Evolutionary conservation across 2,888 invertebrate genomes (phyloP).

Genomic region (Drosophila picticornis): DNA sequence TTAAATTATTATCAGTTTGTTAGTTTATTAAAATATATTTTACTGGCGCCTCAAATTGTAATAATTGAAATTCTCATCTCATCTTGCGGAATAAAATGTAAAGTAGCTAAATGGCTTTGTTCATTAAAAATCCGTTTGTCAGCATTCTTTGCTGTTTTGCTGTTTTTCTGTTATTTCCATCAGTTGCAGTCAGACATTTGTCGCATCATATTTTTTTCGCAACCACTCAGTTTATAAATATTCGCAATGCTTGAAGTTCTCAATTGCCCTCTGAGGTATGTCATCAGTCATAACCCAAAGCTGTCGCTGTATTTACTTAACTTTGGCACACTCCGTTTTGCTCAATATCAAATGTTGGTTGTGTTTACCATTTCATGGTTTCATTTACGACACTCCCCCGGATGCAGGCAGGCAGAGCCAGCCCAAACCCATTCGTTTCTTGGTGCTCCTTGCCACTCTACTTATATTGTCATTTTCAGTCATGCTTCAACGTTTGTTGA

Average conservation of each 20-base stretch:
- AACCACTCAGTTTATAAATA: background rate
- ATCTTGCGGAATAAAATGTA: background rate
- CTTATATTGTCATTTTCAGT: constrained; percentile 67
- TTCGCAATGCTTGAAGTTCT: constrained; percentile 31
- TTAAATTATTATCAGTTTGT: background rate
- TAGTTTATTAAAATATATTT: background rate
- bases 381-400: constrained; percentile 53
- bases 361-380: constrained; percentile 72
- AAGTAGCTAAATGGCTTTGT: background rate
- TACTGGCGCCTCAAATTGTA: background rate
- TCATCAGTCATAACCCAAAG: constrained; percentile 59
- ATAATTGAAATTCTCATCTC: background rate
- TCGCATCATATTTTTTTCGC: constrained; percentile 17
- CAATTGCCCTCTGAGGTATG: constrained; percentile 43
- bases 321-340: constrained; percentile 53
- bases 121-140: constrained; percentile 32
- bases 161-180: background rate
- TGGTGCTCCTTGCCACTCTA: constrained; percentile 16
- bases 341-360: constrained; percentile 66
- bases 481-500: constrained; percentile 62
- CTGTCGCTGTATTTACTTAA: constrained; percentile 59
- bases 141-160: constrained; percentile 5
- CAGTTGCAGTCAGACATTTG: constrained; percentile 10
- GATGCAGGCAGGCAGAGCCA: constrained; percentile 1
- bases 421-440: constrained; percentile 10